A percentile compares a stretch with the other conserved stretches of the same genome.
These are phyloP conservation scores for Himalopsyche anomala DNA, from an alignment of 2,888 invertebrate genomes.

Conservation along the genomic window DNA sequence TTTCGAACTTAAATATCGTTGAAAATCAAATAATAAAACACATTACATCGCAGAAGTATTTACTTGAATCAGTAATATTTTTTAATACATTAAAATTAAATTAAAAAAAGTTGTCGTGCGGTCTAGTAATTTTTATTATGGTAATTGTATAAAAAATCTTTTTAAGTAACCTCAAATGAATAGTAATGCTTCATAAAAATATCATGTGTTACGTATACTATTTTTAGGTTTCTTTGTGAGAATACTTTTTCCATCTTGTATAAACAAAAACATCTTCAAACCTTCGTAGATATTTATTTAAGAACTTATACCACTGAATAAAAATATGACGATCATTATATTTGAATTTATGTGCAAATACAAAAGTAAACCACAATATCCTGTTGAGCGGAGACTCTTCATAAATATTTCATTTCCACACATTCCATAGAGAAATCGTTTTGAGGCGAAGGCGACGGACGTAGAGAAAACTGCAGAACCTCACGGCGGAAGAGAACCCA, in stretches of 20 bases:
- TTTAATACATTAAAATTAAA: no score
- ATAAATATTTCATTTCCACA: slow-evolving; percentile 47
- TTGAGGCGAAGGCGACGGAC: slow-evolving; percentile 24
- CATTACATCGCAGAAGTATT: no score
- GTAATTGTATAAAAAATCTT: no score
- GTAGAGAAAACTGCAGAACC: slow-evolving; percentile 47
- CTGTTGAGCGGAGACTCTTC: slow-evolving; percentile 44
- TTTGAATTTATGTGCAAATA: slow-evolving; percentile 43
- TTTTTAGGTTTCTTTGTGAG: no score
- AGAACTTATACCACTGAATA: slow-evolving; percentile 35
- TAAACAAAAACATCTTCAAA: slow-evolving; percentile 36
- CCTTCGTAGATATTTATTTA: slow-evolving; percentile 34
- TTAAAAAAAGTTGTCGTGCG: no score
- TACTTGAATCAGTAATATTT: no score
- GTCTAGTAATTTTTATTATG: no score
- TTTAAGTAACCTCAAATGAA: no score
- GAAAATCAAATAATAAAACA: no score
- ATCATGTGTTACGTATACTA: no score
- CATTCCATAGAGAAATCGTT: slow-evolving; percentile 46
- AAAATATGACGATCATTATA: slow-evolving; percentile 42
- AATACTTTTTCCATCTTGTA: slow-evolving; percentile 2
- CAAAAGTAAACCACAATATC: slow-evolving; percentile 43
- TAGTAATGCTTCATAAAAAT: no score
- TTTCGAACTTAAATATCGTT: no score
- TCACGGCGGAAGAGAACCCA: slow-evolving; percentile 37